phyloP scores from a whole-genome alignment of 1,140 invertebrate genomes.

The Arctopsyche grandis region DNA sequence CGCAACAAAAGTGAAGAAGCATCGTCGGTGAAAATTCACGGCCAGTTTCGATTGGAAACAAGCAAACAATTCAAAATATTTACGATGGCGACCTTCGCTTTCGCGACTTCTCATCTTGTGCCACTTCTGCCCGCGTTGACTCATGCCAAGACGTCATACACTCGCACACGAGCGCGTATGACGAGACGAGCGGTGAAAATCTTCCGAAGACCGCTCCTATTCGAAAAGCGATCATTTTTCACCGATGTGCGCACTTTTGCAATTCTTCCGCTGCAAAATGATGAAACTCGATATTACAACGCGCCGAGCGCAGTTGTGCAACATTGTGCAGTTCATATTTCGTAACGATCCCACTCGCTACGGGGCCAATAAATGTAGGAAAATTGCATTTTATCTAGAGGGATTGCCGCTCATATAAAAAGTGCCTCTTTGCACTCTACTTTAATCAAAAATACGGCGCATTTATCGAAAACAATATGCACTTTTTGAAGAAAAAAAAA shows the following conservation, averaged over 20 bases:
- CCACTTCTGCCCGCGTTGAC: background rate
- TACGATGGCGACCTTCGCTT: background rate
- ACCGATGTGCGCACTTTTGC: background rate
- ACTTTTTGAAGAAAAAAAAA: no score
- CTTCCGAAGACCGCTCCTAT: no score
- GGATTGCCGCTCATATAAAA: no score
- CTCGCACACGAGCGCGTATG: background rate
- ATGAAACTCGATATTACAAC: background rate
- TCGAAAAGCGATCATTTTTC: background rate
- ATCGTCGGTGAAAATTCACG: background rate
- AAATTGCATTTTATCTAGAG: background rate
- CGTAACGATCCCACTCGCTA: background rate
- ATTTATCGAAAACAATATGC: no score
- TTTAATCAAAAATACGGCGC: no score
- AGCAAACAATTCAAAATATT: background rate
- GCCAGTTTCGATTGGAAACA: background rate
- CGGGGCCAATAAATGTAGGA: background rate
- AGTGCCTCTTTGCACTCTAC: no score
- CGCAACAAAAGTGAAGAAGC: background rate
- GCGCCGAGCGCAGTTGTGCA: background rate
- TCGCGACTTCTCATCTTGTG: background rate
- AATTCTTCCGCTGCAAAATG: background rate
- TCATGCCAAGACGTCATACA: no score
- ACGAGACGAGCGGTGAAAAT: background rate
- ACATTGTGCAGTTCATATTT: constrained; percentile 9